A percentile compares a stretch with the other conserved stretches of the same genome.
phyloP scores from a whole-genome alignment of 2,888 invertebrate genomes.

The Anorthoa munda region DNA sequence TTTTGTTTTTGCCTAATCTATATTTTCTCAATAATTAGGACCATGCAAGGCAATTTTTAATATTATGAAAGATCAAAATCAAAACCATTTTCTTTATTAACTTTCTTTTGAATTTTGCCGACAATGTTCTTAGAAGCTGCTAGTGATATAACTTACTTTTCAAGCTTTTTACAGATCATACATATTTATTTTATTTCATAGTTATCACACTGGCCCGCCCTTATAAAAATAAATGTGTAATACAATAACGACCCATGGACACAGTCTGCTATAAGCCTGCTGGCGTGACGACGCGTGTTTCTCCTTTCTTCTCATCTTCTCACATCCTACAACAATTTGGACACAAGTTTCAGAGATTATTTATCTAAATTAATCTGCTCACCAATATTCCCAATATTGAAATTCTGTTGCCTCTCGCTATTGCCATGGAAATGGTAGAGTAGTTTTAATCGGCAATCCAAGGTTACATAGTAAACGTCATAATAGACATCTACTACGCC shows the following conservation, averaged over 20 bases:
- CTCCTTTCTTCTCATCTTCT: slow-evolving; percentile 62
- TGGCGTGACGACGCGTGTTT: slow-evolving; percentile 82
- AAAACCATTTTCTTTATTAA: too few relatives aligned
- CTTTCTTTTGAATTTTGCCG: too few relatives aligned
- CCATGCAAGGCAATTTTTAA: too few relatives aligned
- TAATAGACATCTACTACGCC: neutral
- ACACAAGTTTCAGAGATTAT: neutral
- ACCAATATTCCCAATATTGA: neutral
- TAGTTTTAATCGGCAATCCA: slow-evolving; percentile 17
- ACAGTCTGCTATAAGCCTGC: slow-evolving; percentile 77
- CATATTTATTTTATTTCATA: slow-evolving; percentile 91
- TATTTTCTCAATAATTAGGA: too few relatives aligned
- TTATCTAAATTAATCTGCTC: neutral
- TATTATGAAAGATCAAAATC: too few relatives aligned
- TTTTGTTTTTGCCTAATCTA: too few relatives aligned
- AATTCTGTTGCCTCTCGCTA: slow-evolving; percentile 14
- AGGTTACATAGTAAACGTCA: slow-evolving; percentile 26
- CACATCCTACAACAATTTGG: too few relatives aligned
- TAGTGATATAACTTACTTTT: too few relatives aligned
- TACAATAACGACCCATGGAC: slow-evolving; percentile 89
- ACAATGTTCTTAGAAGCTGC: too few relatives aligned
- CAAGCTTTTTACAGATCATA: slow-evolving; percentile 91
- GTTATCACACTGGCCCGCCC: slow-evolving; percentile 91
- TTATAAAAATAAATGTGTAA: slow-evolving; percentile 91
- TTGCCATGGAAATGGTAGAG: slow-evolving; percentile 9